Percentiles rank a stretch among this genome's conserved stretches.
Evolutionary conservation across 1,140 invertebrate species (phyloP).

Genomic region (Solenopsis invicta): DNA sequence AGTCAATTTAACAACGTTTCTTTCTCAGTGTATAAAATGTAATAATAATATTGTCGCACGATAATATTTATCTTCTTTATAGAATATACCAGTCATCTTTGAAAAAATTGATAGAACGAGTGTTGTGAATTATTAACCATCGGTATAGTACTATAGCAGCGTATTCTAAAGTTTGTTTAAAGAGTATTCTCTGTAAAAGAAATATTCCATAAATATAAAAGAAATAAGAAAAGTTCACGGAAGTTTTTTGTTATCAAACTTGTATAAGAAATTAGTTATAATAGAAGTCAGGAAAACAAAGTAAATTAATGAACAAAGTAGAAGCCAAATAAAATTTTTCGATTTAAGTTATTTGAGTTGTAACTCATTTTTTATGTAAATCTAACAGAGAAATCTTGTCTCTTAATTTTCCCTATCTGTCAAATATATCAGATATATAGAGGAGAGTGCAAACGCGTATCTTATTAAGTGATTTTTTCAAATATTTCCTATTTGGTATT

Average conservation of each 20-base stretch:
- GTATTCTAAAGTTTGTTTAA: not conserved
- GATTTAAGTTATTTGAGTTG: not conserved
- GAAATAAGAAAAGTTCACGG: not conserved
- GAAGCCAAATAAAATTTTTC: not conserved
- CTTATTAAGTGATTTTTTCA: too few species aligned
- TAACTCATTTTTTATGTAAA: not conserved
- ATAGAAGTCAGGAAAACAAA: not conserved
- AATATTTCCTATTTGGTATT: too few species aligned
- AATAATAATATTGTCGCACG: not conserved
- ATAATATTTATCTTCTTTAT: not conserved
- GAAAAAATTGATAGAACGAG: not conserved
- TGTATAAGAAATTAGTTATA: not conserved
- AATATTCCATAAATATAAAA: slow-evolving; percentile 25
- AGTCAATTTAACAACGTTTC: too few species aligned
- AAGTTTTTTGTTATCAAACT: slow-evolving; percentile 18
- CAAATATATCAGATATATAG: not conserved
- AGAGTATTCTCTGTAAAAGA: not conserved
- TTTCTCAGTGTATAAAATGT: not conserved
- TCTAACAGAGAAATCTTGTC: not conserved
- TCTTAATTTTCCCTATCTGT: not conserved
- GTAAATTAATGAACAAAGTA: not conserved
- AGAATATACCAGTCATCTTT: not conserved
- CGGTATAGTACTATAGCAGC: not conserved
- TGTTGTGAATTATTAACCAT: not conserved
- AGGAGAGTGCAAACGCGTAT: too few species aligned